Percentiles rank a stretch among this genome's conserved stretches.
phyloP scores from a whole-genome alignment of 2,113 vertebrate genomes.

The Dicentrarchus labrax region DNA sequence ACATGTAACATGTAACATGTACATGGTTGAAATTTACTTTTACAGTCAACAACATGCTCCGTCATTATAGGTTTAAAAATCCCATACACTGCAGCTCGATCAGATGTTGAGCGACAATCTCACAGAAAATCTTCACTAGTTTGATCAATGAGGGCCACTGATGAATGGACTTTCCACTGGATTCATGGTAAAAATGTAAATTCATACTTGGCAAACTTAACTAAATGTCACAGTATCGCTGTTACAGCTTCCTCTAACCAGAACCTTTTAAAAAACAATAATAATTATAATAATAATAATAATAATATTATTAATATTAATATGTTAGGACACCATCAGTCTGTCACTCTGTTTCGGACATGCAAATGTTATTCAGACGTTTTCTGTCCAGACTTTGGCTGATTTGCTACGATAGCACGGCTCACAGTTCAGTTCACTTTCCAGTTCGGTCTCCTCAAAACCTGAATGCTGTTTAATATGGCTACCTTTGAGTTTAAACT shows the following conservation, averaged over 20 bases:
- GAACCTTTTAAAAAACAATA: not conserved
- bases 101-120: too few species aligned
- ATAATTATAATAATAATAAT: too few species aligned
- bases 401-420: slow-evolving; percentile 11
- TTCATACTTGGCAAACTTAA: not conserved
- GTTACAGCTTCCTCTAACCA: slow-evolving; percentile 17
- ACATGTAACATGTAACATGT: not conserved
- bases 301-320: slow-evolving; percentile 37
- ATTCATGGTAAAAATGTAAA: not conserved
- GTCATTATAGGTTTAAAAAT: too few species aligned
- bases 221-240: slow-evolving; percentile 8
- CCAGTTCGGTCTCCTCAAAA: not conserved
- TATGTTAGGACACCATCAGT: not conserved
- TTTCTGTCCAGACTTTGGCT: slow-evolving; percentile 28
- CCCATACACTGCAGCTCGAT: too few species aligned
- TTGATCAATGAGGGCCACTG: not conserved
- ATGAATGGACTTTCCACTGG: not conserved
- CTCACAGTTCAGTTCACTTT: not conserved
- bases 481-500: slow-evolving; percentile 8
- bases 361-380: not conserved
- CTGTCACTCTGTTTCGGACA: not conserved
- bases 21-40: not conserved
- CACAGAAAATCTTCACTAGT: too few species aligned
- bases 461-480: slow-evolving; percentile 58
- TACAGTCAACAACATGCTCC: not conserved